Evolutionary conservation across 1,140 invertebrate genomes (phyloP), one percentile per base, ranked within the genome.

Genomic region (Lepidurus arcticus): DNA sequence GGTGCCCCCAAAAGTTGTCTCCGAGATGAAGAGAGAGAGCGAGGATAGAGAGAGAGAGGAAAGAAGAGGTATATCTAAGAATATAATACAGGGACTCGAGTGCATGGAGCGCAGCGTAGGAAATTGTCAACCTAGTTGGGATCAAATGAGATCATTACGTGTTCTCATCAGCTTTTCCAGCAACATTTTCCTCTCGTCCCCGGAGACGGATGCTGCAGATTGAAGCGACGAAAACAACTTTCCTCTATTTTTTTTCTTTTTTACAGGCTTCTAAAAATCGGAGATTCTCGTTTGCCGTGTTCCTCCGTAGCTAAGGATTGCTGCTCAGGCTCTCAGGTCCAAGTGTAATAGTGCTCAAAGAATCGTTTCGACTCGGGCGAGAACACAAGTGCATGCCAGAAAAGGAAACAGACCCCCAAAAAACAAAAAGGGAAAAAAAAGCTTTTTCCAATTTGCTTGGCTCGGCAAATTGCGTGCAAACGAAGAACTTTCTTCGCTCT

Each of bases 171-270:
- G 53, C 53, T 65, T 65, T 65, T 65, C 53, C 16, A 65, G 53
- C 53, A 65, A 65, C 53, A 65, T 65, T 21, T 65, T 65, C 53
- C 53, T 65, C 53, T 65, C 53, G 53, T 65, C 53, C 53, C 53
- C 21, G 53, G 53, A 65, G 53, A 65, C 13, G 53, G 53, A 65
- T 65, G 53, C 53, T 65, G 21, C 53, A 65, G 53, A 65, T 65
- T 65, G 53, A 65, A 65, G 53, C 53, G 53, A 65, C 53, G 53
- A 65, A 65, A 65, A 65, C 53, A 65, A 65, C 53, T 65, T 65
- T 21, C 53, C 53, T 65, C n/a, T 21, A 21, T 0, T 34, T 34
- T 34, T 4, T 34, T 34, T 34, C 53, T 65, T 65, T 65, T 65
- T n/a, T 6, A 16, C 9, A 65, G 21, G 16, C 53, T 65, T 65